Conservation (phyloP, 2,888 invertebrate genomes). For the Hedya salicella region DNA sequence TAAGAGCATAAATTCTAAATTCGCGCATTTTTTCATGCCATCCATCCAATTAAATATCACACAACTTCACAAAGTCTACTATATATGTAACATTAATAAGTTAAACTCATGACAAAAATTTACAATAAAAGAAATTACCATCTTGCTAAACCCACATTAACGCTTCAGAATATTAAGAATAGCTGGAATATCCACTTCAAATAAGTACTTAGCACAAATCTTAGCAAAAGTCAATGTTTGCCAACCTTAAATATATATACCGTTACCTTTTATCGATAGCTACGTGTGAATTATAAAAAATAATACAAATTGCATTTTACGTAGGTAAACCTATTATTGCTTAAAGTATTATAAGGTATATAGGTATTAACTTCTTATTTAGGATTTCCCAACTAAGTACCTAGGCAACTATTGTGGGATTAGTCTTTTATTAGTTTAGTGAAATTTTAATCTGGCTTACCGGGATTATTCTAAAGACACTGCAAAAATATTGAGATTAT, state of each 20-base stretch:
- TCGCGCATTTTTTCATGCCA: no score
- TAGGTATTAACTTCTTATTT: no score
- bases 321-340: not conserved
- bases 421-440: no score
- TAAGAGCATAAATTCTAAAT: not conserved
- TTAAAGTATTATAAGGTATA: no score
- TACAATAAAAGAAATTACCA: not conserved
- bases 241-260: conserved; percentile 14
- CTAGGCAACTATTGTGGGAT: no score
- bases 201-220: conserved; percentile 11
- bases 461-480: no score
- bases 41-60: no score
- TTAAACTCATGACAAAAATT: not conserved
- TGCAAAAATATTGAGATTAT: no score
- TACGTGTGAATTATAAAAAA: not conserved
- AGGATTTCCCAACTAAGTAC: no score
- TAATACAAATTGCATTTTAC: not conserved
- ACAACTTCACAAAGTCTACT: not conserved
- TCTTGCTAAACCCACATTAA: conserved; percentile 6
- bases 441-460: no score
- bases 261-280: not conserved
- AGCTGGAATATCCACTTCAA: conserved; percentile 2
- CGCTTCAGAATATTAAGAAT: not conserved
- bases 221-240: conserved; percentile 4
- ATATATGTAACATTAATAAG: no score